These are phyloP conservation scores for Chrysochloris asiatica DNA, from an alignment of 2,113 vertebrate species.

Conservation along the genomic window DNA sequence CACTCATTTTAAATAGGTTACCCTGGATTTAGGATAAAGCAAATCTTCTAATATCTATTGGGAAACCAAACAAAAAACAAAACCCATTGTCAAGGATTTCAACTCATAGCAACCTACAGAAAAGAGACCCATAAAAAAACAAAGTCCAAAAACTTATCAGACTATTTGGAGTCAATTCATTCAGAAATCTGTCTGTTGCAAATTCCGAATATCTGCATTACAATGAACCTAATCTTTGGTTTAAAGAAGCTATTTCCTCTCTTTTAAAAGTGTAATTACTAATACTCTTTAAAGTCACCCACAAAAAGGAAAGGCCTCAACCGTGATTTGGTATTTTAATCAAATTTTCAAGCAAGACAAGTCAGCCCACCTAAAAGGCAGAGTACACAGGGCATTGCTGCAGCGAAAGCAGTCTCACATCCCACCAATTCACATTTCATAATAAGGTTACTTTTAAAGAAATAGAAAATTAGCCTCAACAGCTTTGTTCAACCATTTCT, in stretches of 20 bases:
- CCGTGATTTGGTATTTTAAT: background rate
- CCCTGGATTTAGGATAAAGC: constrained; percentile 11
- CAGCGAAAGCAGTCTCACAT: background rate
- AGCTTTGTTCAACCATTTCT: constrained; percentile 6
- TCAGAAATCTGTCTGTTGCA: background rate
- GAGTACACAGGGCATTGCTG: background rate
- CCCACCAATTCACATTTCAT: background rate
- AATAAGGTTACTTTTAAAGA: constrained; percentile 28
- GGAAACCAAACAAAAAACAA: background rate
- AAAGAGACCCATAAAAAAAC: background rate
- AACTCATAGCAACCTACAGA: no score
- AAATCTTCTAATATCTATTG: background rate
- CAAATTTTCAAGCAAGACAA: constrained; percentile 30
- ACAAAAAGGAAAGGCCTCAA: background rate
- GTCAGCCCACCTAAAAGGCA: constrained; percentile 5
- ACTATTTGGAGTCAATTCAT: background rate
- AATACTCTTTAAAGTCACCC: background rate
- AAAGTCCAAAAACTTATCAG: background rate
- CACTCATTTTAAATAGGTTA: constrained; percentile 6
- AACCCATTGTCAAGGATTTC: no score
- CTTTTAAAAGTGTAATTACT: constrained; percentile 2
- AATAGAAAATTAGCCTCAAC: background rate
- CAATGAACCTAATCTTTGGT: background rate
- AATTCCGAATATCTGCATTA: background rate
- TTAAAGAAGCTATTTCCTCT: background rate